Evolutionary conservation across 2,888 invertebrate genomes (phyloP).

Genomic region (Hylaea fasciaria): DNA sequence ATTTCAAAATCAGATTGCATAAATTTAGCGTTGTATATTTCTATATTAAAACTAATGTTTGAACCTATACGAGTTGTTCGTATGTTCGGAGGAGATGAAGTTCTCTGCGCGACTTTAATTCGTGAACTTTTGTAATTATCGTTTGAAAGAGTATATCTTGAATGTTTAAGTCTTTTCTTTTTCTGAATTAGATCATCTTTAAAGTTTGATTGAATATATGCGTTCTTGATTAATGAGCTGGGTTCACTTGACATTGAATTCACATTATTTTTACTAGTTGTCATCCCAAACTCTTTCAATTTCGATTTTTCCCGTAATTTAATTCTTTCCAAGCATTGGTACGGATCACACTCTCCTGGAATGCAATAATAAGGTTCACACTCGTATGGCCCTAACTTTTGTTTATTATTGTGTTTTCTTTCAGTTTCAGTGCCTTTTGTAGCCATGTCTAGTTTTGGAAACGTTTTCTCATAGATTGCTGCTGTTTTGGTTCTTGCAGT

Average conservation of each 20-base stretch:
- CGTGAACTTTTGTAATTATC: neutral
- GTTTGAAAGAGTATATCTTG: neutral
- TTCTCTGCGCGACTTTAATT: neutral
- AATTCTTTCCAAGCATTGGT: conserved; percentile 51
- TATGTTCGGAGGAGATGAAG: conserved; percentile 44
- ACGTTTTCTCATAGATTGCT: neutral
- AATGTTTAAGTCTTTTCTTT: conserved; percentile 5
- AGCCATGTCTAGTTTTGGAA: neutral
- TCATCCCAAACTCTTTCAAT: conserved; percentile 14
- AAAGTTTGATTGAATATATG: conserved; percentile 2
- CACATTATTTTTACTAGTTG: conserved; percentile 15
- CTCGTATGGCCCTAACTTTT: conserved; percentile 26
- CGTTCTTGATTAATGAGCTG: neutral
- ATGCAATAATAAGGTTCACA: conserved; percentile 54
- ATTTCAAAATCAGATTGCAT: neutral
- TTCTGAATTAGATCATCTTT: neutral
- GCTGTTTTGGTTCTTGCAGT: neutral
- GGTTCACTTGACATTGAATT: conserved; percentile 9
- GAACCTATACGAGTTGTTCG: conserved; percentile 53
- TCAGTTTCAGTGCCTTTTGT: conserved; percentile 1
- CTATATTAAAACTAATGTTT: conserved; percentile 49
- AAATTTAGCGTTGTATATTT: conserved; percentile 46
- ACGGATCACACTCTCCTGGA: conserved; percentile 55
- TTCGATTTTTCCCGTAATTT: conserved; percentile 40
- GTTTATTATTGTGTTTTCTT: neutral